Evolutionary conservation across 2,797 vertebrate species (phyloP).

Genomic region (Phalloptychus januarius): DNA sequence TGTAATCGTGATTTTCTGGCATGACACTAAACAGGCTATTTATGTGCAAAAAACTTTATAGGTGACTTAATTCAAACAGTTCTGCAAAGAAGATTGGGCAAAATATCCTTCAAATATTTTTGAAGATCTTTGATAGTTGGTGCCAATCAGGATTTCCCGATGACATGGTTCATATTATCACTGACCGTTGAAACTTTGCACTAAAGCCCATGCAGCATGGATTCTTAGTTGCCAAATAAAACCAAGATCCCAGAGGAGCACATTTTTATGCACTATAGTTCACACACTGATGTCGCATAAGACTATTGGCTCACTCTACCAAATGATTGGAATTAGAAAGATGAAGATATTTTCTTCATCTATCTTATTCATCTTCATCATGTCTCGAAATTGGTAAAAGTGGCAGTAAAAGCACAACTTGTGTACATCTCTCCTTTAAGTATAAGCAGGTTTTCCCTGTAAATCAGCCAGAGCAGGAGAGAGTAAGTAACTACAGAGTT

Average conservation of each 20-base stretch:
- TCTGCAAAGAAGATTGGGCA: neutral
- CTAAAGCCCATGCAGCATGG: neutral
- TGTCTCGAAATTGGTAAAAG: neutral
- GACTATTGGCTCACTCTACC: neutral
- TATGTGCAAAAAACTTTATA: neutral
- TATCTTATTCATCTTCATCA: too few relatives aligned
- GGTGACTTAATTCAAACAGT: neutral
- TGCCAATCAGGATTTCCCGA: neutral
- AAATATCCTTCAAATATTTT: neutral
- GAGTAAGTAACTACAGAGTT: neutral
- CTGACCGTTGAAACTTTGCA: too few relatives aligned
- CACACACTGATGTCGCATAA: neutral
- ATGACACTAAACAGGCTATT: neutral
- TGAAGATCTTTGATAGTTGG: neutral
- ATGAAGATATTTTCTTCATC: conserved; percentile 4
- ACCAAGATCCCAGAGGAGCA: neutral
- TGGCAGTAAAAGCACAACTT: neutral
- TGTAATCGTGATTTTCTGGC: neutral
- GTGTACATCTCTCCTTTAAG: neutral
- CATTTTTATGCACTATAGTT: neutral
- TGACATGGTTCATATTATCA: too few relatives aligned
- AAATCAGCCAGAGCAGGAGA: neutral
- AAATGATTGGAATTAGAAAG: neutral
- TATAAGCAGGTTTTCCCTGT: neutral
- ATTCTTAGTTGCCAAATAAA: neutral